Conservation (phyloP, 2,888 invertebrate genomes). For the Perdita meconis region DNA sequence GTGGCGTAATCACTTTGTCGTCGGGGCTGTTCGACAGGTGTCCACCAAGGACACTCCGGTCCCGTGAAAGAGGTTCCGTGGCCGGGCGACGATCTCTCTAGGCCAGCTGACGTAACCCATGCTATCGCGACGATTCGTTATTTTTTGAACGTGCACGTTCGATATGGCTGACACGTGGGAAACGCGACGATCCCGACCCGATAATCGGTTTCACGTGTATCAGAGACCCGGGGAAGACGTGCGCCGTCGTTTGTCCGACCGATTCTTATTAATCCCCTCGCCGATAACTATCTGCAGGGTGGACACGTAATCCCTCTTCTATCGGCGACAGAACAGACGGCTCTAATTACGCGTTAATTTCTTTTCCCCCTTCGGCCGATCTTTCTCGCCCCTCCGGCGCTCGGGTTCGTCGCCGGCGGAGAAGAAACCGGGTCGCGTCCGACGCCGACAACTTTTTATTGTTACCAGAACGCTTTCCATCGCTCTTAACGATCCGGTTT, state of each 20-base stretch:
- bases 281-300: slow-evolving; percentile 29
- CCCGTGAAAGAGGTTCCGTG: slow-evolving; percentile 37
- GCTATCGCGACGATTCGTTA: slow-evolving; percentile 46
- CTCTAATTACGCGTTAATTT: slow-evolving; percentile 58
- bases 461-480: slow-evolving; percentile 15
- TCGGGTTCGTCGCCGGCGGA: background rate
- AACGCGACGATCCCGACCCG: slow-evolving; percentile 22
- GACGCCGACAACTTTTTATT: slow-evolving; percentile 22
- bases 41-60: slow-evolving; percentile 71
- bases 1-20: slow-evolving; percentile 60
- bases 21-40: slow-evolving; percentile 67
- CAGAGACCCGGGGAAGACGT: slow-evolving; percentile 9
- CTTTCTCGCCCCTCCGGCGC: slow-evolving; percentile 18
- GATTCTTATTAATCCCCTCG: slow-evolving; percentile 32
- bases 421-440: slow-evolving; percentile 26
- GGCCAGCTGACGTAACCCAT: slow-evolving; percentile 61
- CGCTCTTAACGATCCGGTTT: slow-evolving; percentile 35
- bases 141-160: slow-evolving; percentile 14
- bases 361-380: slow-evolving; percentile 27
- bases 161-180: slow-evolving; percentile 18
- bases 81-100: slow-evolving; percentile 45
- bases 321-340: slow-evolving; percentile 38
- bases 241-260: slow-evolving; percentile 6
- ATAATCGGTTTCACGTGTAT: slow-evolving; percentile 32
- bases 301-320: slow-evolving; percentile 47